phyloP scores from a whole-genome alignment of 2,888 invertebrate genomes.

The Drosophila helvetica region DNA sequence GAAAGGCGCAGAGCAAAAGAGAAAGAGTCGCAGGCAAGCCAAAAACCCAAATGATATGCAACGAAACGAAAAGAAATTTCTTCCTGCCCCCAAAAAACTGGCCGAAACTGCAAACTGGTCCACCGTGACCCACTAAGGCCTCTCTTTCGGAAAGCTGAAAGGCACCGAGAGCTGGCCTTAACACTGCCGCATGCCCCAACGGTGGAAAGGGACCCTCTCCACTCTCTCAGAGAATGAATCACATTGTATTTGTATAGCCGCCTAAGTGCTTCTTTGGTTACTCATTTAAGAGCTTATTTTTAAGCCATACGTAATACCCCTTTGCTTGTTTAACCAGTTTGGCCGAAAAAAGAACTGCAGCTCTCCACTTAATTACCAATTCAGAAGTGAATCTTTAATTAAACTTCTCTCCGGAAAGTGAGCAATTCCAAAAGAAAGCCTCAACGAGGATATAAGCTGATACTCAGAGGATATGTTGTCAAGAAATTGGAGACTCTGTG shows the following conservation, averaged over 20 bases:
- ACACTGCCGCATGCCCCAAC: constrained; percentile 9
- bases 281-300: background rate
- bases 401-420: background rate
- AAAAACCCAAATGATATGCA: constrained; percentile 53
- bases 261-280: constrained; percentile 6
- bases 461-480: background rate
- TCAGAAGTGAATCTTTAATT: background rate
- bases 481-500: background rate
- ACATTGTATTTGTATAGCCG: too few relatives aligned
- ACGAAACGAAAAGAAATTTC: constrained; percentile 63
- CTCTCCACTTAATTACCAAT: background rate
- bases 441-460: background rate
- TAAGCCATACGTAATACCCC: background rate
- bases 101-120: constrained; percentile 61
- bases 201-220: constrained; percentile 20
- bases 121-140: constrained; percentile 68
- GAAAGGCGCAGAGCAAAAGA: constrained; percentile 25
- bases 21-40: constrained; percentile 9
- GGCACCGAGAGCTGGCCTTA: constrained; percentile 38
- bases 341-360: background rate
- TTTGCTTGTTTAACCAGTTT: background rate
- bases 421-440: background rate
- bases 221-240: constrained; percentile 22
- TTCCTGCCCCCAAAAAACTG: constrained; percentile 51
- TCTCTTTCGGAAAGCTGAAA: constrained; percentile 31